A percentile compares a stretch with the other conserved stretches of the same genome.
phyloP scores from a whole-genome alignment of 2,888 invertebrate genomes.

The Mythimna ferrago region DNA sequence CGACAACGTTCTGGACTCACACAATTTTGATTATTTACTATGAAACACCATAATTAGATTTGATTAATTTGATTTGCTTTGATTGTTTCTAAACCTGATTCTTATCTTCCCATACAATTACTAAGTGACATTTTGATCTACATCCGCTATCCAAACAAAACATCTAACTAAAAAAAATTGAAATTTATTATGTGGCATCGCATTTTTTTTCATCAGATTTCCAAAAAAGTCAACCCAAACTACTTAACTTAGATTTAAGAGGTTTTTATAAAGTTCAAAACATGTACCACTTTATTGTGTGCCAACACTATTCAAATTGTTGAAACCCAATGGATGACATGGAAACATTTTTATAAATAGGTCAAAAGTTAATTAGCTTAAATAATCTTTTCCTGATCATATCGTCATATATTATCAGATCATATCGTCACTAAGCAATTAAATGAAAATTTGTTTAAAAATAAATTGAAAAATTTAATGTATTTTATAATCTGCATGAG shows the following conservation, averaged over 20 bases:
- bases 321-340: too few species aligned
- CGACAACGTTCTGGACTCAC: not conserved
- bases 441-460: too few species aligned
- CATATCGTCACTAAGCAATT: too few species aligned
- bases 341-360: too few species aligned
- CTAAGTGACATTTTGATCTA: slow-evolving; percentile 14
- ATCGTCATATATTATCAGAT: too few species aligned
- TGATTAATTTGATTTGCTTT: too few species aligned
- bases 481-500: too few species aligned
- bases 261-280: not conserved
- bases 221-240: slow-evolving; percentile 19
- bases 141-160: not conserved
- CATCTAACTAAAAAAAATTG: slow-evolving; percentile 5
- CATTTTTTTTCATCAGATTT: too few species aligned
- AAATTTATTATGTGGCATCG: slow-evolving; percentile 6
- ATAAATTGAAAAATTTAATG: too few species aligned
- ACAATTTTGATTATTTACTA: not conserved
- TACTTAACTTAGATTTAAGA: slow-evolving; percentile 1
- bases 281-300: not conserved
- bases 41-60: too few species aligned
- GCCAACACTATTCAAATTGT: not conserved
- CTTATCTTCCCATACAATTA: not conserved
- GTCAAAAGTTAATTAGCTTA: too few species aligned
- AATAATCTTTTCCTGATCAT: too few species aligned
- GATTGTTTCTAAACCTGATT: not conserved